A percentile compares a stretch with the other conserved stretches of the same genome.
Evolutionary conservation across 1,140 invertebrate genomes (phyloP).

Genomic region (Pachypeltis micranthus): DNA sequence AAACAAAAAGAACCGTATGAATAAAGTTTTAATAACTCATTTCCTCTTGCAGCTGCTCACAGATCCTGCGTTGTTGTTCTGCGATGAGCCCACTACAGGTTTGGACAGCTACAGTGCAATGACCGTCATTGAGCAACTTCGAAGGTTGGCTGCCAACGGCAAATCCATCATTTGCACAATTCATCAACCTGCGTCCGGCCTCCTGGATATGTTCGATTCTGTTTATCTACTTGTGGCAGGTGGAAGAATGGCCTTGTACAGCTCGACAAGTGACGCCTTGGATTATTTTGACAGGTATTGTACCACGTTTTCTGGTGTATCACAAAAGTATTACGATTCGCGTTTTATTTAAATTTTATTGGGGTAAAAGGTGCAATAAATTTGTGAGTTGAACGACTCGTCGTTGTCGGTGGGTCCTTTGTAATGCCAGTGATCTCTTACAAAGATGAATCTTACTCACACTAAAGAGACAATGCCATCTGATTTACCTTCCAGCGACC

Average conservation of each 20-base stretch:
- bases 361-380: too few relatives aligned
- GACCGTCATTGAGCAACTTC: conserved; percentile 22
- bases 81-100: conserved; percentile 85
- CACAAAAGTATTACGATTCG: too few relatives aligned
- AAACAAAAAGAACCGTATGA: too few relatives aligned
- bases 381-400: too few relatives aligned
- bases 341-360: too few relatives aligned
- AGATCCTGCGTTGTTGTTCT: conserved; percentile 91
- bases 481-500: too few relatives aligned
- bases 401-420: too few relatives aligned
- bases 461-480: too few relatives aligned
- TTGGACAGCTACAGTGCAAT: conserved; percentile 26
- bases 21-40: not conserved
- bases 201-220: conserved; percentile 93
- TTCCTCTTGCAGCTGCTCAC: conserved; percentile 29
- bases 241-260: conserved; percentile 69
- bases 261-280: conserved; percentile 47
- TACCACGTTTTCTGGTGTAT: too few relatives aligned
- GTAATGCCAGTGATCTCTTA: too few relatives aligned
- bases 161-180: conserved; percentile 79
- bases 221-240: conserved; percentile 57
- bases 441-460: too few relatives aligned
- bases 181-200: conserved; percentile 87
- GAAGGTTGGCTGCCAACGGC: conserved; percentile 22
- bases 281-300: conserved; percentile 54